A percentile compares a stretch with the other conserved stretches of the same genome.
These are phyloP conservation scores for Lycia hirtaria DNA, from an alignment of 2,888 invertebrate species.

Conservation along the genomic window DNA sequence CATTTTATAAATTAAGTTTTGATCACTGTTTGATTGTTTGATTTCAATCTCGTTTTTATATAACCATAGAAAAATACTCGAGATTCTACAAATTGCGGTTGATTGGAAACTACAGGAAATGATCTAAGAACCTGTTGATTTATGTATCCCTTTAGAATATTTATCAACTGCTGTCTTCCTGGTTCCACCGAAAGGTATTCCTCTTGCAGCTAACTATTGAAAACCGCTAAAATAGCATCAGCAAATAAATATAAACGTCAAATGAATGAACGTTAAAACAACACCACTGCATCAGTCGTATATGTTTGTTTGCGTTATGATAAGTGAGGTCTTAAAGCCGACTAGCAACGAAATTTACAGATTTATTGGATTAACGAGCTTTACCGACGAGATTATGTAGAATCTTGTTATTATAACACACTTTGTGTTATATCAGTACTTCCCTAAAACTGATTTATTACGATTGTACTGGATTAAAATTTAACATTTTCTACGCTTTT, in stretches of 20 bases:
- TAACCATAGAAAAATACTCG: background rate
- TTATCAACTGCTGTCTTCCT: constrained; percentile 15
- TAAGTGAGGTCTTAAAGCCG: constrained; percentile 41
- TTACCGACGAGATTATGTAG: constrained; percentile 36
- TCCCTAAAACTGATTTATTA: constrained; percentile 21
- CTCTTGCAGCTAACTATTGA: constrained; percentile 3
- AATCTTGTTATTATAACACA: constrained; percentile 31
- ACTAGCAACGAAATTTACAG: constrained; percentile 40
- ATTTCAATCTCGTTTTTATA: constrained; percentile 8
- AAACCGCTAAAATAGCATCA: constrained; percentile 32
- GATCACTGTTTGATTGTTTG: constrained; percentile 15
- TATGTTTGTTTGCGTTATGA: constrained; percentile 41
- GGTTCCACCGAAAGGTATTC: constrained; percentile 2
- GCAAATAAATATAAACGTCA: constrained; percentile 35
- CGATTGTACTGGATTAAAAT: constrained; percentile 3
- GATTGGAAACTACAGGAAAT: background rate
- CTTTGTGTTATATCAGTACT: constrained; percentile 29
- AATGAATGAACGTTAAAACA: constrained; percentile 37
- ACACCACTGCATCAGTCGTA: constrained; percentile 33
- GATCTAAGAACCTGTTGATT: constrained; percentile 12
- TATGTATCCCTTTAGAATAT: constrained; percentile 9
- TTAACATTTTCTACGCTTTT: background rate
- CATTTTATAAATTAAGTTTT: constrained; percentile 16
- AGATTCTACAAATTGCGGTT: constrained; percentile 5
- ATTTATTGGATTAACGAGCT: constrained; percentile 40